A percentile compares a stretch with the other conserved stretches of the same genome.
Evolutionary conservation across 2,888 invertebrate genomes (phyloP).

Genomic region (Ashinkailepas kermadecensis): DNA sequence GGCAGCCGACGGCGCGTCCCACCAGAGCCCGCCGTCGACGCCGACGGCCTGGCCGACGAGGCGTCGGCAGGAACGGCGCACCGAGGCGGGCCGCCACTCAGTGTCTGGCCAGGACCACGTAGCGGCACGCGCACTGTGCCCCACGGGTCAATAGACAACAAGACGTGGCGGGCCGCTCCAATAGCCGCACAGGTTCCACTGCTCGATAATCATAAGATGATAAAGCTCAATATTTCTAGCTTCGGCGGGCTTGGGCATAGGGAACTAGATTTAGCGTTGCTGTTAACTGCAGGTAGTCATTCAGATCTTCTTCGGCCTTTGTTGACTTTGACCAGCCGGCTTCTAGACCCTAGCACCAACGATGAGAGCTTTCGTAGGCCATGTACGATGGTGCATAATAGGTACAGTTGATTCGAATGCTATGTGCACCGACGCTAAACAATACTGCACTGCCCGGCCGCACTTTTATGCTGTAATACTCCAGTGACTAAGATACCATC

Average conservation of each 20-base stretch:
- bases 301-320: not conserved
- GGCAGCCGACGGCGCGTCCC: not conserved
- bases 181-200: too few relatives aligned
- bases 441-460: not conserved
- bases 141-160: too few relatives aligned
- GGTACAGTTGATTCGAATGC: too few relatives aligned
- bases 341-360: not conserved
- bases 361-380: not conserved
- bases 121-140: too few relatives aligned
- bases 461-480: not conserved
- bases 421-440: not conserved
- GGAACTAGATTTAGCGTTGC: not conserved
- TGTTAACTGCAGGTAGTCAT: not conserved
- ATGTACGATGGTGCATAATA: not conserved
- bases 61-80: not conserved
- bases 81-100: not conserved
- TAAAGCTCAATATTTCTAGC: slow-evolving; percentile 13
- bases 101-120: not conserved
- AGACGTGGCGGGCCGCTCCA: too few relatives aligned
- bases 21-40: not conserved
- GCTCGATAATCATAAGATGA: too few relatives aligned
- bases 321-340: not conserved
- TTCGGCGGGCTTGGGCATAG: not conserved
- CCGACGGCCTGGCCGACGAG: not conserved
- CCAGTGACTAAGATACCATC: not conserved